phyloP scores from a whole-genome alignment of 2,797 vertebrate species.

The Gambelia wislizenii region DNA sequence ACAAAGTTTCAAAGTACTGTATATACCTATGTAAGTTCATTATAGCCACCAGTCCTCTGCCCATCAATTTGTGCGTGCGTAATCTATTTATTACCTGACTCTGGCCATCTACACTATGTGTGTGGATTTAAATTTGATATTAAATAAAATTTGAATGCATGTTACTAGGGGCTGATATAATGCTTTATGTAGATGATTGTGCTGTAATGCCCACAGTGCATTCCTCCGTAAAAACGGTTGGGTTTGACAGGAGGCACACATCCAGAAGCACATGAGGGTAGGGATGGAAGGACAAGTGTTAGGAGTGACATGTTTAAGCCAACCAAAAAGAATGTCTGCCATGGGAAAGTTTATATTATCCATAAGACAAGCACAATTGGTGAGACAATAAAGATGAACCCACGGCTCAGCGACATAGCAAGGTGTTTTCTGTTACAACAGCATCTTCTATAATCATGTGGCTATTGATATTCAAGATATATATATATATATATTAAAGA shows the following conservation, averaged over 20 bases:
- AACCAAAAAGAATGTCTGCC: background rate
- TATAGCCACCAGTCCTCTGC: background rate
- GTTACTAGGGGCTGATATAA: background rate
- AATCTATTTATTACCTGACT: background rate
- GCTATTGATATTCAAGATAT: background rate
- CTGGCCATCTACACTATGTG: background rate
- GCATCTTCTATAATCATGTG: background rate
- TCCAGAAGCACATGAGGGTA: background rate
- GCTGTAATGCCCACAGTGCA: background rate
- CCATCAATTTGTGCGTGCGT: background rate
- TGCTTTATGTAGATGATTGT: background rate
- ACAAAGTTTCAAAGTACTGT: background rate
- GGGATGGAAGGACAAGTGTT: background rate
- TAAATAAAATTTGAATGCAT: background rate
- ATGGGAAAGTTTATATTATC: background rate
- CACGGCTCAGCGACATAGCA: background rate
- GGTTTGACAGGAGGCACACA: background rate
- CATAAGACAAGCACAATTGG: background rate
- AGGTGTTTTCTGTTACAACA: background rate
- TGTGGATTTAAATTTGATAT: background rate
- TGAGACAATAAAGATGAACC: background rate
- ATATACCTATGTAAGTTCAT: background rate
- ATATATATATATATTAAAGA: too few species aligned
- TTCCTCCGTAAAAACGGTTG: background rate
- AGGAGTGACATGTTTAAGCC: background rate